A percentile compares a stretch with the other conserved stretches of the same genome.
Conservation (phyloP, 2,113 vertebrate species). For the Xiphorhynchus elegans region DNA sequence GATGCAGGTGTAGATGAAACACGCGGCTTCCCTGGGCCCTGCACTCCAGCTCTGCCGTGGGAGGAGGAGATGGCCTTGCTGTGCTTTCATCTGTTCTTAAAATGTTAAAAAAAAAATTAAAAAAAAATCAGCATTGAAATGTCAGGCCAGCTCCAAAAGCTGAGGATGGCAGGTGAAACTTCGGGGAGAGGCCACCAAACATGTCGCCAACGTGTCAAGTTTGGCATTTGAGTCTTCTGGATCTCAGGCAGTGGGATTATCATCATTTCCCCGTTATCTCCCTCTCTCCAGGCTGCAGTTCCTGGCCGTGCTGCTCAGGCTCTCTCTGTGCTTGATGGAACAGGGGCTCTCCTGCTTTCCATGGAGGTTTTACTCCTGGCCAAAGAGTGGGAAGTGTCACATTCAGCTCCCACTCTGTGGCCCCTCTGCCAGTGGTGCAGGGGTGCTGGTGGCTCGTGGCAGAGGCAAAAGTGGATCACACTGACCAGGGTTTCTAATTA, state of each 20-base stretch:
- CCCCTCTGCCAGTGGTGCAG: fast-evolving
- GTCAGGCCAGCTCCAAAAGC: background rate
- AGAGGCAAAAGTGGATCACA: background rate
- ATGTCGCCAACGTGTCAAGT: background rate
- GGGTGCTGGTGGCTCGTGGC: background rate
- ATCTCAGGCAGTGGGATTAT: fast-evolving
- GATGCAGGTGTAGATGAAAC: background rate
- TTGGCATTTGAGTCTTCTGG: background rate
- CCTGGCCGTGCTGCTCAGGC: background rate
- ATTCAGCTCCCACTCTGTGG: fast-evolving
- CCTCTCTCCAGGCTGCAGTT: background rate
- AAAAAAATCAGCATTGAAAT: background rate
- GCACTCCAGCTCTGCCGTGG: background rate
- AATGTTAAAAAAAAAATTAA: background rate
- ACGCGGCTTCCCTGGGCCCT: fast-evolving
- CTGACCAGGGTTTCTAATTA: fast-evolving
- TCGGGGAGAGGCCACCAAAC: background rate
- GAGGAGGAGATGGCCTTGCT: background rate
- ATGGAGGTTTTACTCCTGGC: background rate
- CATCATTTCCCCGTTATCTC: background rate
- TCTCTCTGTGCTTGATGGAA: background rate
- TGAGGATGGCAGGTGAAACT: background rate
- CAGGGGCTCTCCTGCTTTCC: background rate
- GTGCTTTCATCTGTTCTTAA: background rate
- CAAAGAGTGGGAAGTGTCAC: fast-evolving